Percentiles rank a stretch among this genome's conserved stretches.
phyloP scores from a whole-genome alignment of 2,888 invertebrate species.

The Marasmarcha lunaedactyla region DNA sequence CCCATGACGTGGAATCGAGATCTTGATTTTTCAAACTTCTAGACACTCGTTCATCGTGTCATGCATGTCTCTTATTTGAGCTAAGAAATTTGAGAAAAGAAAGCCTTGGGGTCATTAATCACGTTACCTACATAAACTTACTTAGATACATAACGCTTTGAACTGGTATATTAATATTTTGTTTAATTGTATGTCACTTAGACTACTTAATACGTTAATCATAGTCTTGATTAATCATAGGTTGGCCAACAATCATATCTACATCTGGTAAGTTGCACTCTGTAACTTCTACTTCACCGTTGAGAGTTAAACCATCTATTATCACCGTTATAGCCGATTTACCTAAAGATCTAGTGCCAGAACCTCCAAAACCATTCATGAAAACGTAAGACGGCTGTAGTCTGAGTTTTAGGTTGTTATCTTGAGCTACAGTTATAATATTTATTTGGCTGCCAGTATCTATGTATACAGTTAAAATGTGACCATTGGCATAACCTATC shows the following conservation, averaged over 20 bases:
- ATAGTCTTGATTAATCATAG: constrained; percentile 8
- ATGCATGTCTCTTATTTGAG: too few relatives aligned
- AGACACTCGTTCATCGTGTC: too few relatives aligned
- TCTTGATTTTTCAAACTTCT: too few relatives aligned
- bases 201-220: too few relatives aligned
- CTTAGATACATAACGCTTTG: too few relatives aligned
- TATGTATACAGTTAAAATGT: constrained; percentile 9
- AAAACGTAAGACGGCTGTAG: constrained; percentile 3
- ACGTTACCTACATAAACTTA: too few relatives aligned
- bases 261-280: constrained; percentile 1
- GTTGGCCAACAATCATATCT: constrained; percentile 9
- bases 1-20: too few relatives aligned
- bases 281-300: constrained; percentile 3
- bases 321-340: not conserved
- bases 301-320: constrained; percentile 4
- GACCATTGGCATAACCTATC: constrained; percentile 3
- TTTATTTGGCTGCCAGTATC: constrained; percentile 13
- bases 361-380: constrained; percentile 14
- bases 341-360: constrained; percentile 6
- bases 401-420: constrained; percentile 4
- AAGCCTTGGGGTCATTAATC: too few relatives aligned
- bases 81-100: too few relatives aligned
- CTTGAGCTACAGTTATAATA: constrained; percentile 3
- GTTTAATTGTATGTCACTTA: too few relatives aligned
- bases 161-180: too few relatives aligned